Conservation (phyloP, 2,113 vertebrate species). For the Verasper variegatus region DNA sequence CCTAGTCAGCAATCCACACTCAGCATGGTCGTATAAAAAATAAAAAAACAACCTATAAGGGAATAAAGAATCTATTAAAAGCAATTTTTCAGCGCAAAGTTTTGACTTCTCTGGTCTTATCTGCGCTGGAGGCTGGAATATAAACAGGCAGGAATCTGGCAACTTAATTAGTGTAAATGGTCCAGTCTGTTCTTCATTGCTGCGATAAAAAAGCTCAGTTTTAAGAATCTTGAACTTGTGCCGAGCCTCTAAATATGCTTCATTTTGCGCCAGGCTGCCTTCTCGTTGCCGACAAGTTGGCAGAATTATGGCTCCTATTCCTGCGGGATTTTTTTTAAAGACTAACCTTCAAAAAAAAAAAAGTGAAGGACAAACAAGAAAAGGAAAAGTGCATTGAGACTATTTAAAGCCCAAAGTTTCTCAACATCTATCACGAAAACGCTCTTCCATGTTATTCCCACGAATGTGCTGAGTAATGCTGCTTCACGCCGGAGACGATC, state of each 20-base stretch:
- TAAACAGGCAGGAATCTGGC: conserved; percentile 16
- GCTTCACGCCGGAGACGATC: conserved; percentile 5
- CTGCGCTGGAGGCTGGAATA: neutral
- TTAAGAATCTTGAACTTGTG: conserved; percentile 28
- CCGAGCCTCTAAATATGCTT: neutral
- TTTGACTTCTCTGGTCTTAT: neutral
- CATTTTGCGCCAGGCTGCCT: conserved; percentile 17
- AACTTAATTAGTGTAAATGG: neutral
- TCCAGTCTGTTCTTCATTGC: neutral
- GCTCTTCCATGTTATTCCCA: neutral
- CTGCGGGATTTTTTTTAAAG: conserved; percentile 11
- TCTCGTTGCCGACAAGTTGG: conserved; percentile 8
- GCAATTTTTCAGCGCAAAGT: neutral
- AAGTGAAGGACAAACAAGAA: conserved; percentile 27
- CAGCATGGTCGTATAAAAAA: neutral
- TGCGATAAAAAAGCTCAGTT: conserved; percentile 5
- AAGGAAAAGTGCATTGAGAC: neutral
- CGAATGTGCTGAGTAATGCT: conserved; percentile 26
- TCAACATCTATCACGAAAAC: neutral
- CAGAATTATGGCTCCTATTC: conserved; percentile 36
- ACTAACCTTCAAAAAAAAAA: conserved; percentile 13
- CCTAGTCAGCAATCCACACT: neutral
- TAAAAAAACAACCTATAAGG: neutral
- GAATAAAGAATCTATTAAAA: neutral
- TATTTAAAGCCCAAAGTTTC: conserved; percentile 8